Percentiles rank a stretch among this genome's conserved stretches.
Evolutionary conservation across 2,113 vertebrate species (phyloP).

Genomic region (Platysteira castanea): DNA sequence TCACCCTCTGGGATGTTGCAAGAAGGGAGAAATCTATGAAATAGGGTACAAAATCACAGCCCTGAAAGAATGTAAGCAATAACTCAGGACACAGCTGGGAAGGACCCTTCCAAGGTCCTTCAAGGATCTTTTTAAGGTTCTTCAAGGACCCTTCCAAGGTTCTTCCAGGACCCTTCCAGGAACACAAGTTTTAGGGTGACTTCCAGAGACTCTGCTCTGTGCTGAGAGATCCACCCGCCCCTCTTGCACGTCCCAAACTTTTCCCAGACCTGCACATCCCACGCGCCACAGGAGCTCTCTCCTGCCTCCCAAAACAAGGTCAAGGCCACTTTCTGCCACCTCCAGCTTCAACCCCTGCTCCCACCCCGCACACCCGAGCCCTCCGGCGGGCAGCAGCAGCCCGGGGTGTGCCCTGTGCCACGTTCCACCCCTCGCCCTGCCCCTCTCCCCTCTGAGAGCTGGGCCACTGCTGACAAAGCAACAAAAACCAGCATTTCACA

Average conservation of each 20-base stretch:
- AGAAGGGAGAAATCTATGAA: neutral
- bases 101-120: neutral
- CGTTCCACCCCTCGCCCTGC: rapidly evolving
- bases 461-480: neutral
- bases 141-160: neutral
- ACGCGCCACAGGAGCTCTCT: rapidly evolving
- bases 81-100: neutral
- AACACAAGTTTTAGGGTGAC: neutral
- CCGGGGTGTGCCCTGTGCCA: neutral
- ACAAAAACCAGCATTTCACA: neutral
- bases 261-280: neutral
- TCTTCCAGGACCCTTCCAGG: neutral
- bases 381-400: neutral
- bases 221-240: neutral
- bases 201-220: neutral
- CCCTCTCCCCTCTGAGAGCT: neutral
- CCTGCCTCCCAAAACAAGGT: neutral
- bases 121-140: neutral
- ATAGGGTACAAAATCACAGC: neutral
- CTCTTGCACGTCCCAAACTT: neutral
- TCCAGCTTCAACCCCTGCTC: rapidly evolving
- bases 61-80: neutral
- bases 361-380: rapidly evolving
- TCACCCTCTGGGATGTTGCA: neutral
- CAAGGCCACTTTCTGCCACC: neutral